A percentile compares a stretch with the other conserved stretches of the same genome.
Evolutionary conservation across 1,140 invertebrate genomes (phyloP).

Genomic region (Cyclargus thomasi): DNA sequence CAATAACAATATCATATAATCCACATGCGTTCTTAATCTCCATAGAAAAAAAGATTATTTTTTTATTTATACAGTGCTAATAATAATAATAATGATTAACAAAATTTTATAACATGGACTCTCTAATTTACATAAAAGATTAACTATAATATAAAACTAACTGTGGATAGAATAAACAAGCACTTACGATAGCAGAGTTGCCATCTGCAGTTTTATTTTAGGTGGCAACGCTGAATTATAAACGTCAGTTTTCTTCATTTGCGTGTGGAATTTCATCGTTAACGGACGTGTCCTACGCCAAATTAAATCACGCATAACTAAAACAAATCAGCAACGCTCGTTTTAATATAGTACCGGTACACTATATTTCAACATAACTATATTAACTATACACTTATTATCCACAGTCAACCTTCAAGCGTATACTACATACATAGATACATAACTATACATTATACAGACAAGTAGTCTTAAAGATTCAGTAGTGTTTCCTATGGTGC

Average conservation of each 20-base stretch:
- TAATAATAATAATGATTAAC: slow-evolving; percentile 54
- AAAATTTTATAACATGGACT: slow-evolving; percentile 58
- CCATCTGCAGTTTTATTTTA: neutral
- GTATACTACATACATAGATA: slow-evolving; percentile 41
- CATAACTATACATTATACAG: slow-evolving; percentile 61
- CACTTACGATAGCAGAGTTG: slow-evolving; percentile 6
- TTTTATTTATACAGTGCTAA: slow-evolving; percentile 64
- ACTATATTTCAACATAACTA: slow-evolving; percentile 9
- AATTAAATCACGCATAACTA: slow-evolving; percentile 2
- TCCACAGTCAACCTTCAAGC: slow-evolving; percentile 35
- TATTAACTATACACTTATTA: slow-evolving; percentile 23
- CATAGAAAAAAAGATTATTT: slow-evolving; percentile 55
- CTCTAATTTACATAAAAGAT: slow-evolving; percentile 57
- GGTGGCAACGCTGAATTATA: neutral
- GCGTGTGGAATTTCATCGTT: neutral
- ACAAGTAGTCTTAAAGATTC: slow-evolving; percentile 53
- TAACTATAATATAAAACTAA: slow-evolving; percentile 37
- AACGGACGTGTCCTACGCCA: neutral
- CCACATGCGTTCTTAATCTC: slow-evolving; percentile 65
- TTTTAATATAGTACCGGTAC: neutral
- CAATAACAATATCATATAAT: slow-evolving; percentile 74
- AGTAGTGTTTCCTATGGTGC: slow-evolving; percentile 21
- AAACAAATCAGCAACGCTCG: neutral
- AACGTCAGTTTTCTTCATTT: neutral
- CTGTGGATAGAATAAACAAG: slow-evolving; percentile 25